A percentile compares a stretch with the other conserved stretches of the same genome.
These are phyloP conservation scores for Cryptocheilus praepositus DNA, from an alignment of 2,888 invertebrate species.

Conservation along the genomic window DNA sequence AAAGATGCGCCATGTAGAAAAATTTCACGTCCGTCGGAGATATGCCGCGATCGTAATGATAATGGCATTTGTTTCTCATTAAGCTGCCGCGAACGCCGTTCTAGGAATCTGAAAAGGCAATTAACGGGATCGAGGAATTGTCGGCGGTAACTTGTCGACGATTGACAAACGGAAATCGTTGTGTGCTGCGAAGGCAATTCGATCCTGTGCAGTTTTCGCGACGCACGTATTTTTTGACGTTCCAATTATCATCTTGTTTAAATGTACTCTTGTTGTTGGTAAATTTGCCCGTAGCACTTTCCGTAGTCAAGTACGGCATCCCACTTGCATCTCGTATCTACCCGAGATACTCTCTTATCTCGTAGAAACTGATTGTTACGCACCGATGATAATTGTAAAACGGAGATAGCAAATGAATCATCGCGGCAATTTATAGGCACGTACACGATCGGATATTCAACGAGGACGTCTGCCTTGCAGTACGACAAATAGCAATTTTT, in stretches of 20 bases:
- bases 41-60: constrained; percentile 22
- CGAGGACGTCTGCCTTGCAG: too few species aligned
- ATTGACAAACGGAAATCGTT: too few species aligned
- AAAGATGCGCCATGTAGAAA: too few species aligned
- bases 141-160: too few species aligned
- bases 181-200: too few species aligned
- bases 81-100: neutral
- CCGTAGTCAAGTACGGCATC: neutral
- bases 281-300: too few species aligned
- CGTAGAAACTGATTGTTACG: neutral
- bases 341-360: neutral
- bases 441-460: too few species aligned
- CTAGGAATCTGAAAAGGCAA: neutral
- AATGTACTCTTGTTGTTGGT: too few species aligned
- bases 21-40: constrained; percentile 25
- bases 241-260: too few species aligned
- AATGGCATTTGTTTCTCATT: neutral
- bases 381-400: neutral
- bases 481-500: too few species aligned
- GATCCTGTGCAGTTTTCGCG: too few species aligned
- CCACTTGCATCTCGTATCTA: neutral
- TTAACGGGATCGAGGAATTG: neutral
- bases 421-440: constrained; percentile 13
- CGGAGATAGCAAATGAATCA: neutral
- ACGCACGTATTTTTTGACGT: too few species aligned